phyloP scores from a whole-genome alignment of 1,140 invertebrate species.

The Cardiocondyla obscurior region DNA sequence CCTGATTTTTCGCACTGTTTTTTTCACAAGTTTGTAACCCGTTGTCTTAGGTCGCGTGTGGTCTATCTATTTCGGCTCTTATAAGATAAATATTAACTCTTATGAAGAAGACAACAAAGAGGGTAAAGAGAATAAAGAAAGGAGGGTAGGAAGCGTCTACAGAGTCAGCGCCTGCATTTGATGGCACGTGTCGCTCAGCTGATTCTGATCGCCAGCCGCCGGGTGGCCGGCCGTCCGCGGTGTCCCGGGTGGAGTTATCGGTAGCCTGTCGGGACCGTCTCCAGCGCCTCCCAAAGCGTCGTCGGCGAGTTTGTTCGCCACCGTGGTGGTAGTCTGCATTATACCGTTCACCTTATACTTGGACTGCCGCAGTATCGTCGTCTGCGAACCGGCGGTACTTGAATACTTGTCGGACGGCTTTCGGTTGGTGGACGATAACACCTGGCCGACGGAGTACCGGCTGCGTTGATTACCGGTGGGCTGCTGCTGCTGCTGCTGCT shows the following conservation, averaged over 20 bases:
- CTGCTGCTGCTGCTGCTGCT: slow-evolving; percentile 50
- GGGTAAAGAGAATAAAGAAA: slow-evolving; percentile 48
- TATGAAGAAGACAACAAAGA: slow-evolving; percentile 39
- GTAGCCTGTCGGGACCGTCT: slow-evolving; percentile 73
- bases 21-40: slow-evolving; percentile 29
- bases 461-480: slow-evolving; percentile 23
- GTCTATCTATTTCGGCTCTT: background rate
- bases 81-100: slow-evolving; percentile 15
- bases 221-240: slow-evolving; percentile 66
- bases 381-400: slow-evolving; percentile 46
- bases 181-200: slow-evolving; percentile 80
- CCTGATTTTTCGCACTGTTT: background rate
- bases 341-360: slow-evolving; percentile 81
- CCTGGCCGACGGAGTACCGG: slow-evolving; percentile 51
- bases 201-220: slow-evolving; percentile 70
- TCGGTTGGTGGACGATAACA: slow-evolving; percentile 44
- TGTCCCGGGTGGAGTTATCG: slow-evolving; percentile 78
- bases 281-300: slow-evolving; percentile 75
- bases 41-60: slow-evolving; percentile 34
- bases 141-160: slow-evolving; percentile 61
- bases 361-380: slow-evolving; percentile 69
- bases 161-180: slow-evolving; percentile 80
- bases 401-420: slow-evolving; percentile 72
- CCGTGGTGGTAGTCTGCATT: slow-evolving; percentile 57
- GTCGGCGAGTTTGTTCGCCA: slow-evolving; percentile 66